Percentiles rank a stretch among this genome's conserved stretches.
These are phyloP conservation scores for Stenichneumon culpator DNA, from an alignment of 2,888 invertebrate genomes.

Conservation along the genomic window DNA sequence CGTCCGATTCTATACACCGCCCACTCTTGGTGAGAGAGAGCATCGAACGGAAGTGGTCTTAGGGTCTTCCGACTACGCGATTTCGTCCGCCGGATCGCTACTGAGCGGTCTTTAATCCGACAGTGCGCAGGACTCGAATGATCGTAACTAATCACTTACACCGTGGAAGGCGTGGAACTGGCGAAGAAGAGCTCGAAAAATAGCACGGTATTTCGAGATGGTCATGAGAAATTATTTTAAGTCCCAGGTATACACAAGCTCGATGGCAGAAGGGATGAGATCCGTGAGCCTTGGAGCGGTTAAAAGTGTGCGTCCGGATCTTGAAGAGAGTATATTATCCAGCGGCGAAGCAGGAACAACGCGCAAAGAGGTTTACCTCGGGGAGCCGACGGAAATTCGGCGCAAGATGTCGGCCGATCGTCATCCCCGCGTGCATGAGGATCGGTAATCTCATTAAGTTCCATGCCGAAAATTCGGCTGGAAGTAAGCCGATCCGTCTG, in stretches of 20 bases:
- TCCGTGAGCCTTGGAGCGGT: neutral
- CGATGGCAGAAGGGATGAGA: neutral
- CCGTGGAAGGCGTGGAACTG: neutral
- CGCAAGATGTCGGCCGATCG: conserved; percentile 38
- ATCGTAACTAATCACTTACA: conserved; percentile 10
- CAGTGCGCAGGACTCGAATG: neutral
- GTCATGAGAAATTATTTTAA: neutral
- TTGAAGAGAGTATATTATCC: neutral
- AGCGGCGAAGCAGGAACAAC: neutral
- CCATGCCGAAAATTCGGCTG: conserved; percentile 65
- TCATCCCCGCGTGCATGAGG: conserved; percentile 6
- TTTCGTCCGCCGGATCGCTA: neutral
- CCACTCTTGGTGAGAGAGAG: conserved; percentile 1
- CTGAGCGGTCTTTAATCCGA: neutral
- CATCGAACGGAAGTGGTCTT: conserved; percentile 4
- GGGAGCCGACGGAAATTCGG: neutral
- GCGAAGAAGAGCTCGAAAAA: neutral
- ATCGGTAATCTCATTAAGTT: conserved; percentile 72
- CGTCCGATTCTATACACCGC: conserved; percentile 6
- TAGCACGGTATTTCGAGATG: neutral
- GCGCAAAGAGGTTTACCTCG: conserved; percentile 38
- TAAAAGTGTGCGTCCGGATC: conserved; percentile 3
- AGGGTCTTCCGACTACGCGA: neutral
- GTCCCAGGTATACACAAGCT: conserved; percentile 16
- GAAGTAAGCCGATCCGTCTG: conserved; percentile 73